Evolutionary conservation across 2,888 invertebrate species (phyloP).

Genomic region (Drosophila dives): DNA sequence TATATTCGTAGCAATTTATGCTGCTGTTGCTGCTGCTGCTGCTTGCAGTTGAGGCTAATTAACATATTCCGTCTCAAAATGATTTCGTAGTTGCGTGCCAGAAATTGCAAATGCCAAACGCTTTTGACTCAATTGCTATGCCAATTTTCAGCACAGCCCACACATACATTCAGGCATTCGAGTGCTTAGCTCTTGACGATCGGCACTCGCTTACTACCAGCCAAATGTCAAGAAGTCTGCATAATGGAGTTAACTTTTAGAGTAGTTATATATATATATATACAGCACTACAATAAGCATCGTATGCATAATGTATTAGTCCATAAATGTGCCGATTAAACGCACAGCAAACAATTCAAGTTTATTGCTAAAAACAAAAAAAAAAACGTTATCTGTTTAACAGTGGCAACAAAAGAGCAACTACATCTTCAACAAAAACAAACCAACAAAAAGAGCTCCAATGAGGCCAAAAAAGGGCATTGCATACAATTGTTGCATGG

Average conservation of each 20-base stretch:
- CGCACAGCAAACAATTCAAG: constrained; percentile 38
- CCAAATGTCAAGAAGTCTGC: constrained; percentile 74
- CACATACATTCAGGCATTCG: constrained; percentile 26
- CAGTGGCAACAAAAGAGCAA: constrained; percentile 7
- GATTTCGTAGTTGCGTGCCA: constrained; percentile 72
- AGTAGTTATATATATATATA: constrained; percentile 17
- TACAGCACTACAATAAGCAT: constrained; percentile 32
- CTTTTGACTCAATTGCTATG: constrained; percentile 69
- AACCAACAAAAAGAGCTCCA: not conserved
- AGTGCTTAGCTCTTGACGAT: constrained; percentile 10
- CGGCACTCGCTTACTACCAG: constrained; percentile 14
- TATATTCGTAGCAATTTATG: constrained; percentile 9
- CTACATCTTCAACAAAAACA: constrained; percentile 9
- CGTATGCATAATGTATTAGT: constrained; percentile 70
- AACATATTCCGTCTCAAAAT: constrained; percentile 73
- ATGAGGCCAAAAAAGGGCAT: constrained; percentile 64
- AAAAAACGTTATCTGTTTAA: constrained; percentile 41
- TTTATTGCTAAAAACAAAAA: constrained; percentile 14
- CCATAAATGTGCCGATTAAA: constrained; percentile 67
- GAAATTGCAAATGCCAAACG: constrained; percentile 77
- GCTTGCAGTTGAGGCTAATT: constrained; percentile 67
- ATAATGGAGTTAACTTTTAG: constrained; percentile 35
- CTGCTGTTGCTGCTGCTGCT: not conserved
- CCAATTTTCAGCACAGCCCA: constrained; percentile 58
- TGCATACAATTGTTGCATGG: constrained; percentile 35